A percentile compares a stretch with the other conserved stretches of the same genome.
Conservation (phyloP, 2,113 vertebrate genomes). For the Sturnus vulgaris region DNA sequence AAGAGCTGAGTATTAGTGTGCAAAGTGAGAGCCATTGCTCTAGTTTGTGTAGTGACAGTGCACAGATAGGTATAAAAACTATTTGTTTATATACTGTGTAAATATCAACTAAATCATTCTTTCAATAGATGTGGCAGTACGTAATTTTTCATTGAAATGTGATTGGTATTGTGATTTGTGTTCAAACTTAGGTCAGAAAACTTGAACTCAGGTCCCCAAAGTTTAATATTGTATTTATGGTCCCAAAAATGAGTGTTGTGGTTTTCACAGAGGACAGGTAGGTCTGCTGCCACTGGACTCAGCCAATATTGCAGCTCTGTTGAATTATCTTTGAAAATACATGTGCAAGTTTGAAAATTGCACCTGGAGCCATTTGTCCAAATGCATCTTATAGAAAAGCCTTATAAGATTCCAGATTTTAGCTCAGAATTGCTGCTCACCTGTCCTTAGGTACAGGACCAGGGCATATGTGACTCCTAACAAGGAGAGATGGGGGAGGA, state of each 20-base stretch:
- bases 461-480: rapidly evolving
- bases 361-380: background rate
- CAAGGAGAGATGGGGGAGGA: background rate
- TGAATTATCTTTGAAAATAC: background rate
- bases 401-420: rapidly evolving
- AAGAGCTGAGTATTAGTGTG: background rate
- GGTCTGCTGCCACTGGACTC: background rate
- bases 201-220: rapidly evolving
- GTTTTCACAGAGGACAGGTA: background rate
- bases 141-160: background rate
- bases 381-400: background rate
- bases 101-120: background rate
- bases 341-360: background rate
- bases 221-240: background rate
- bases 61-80: background rate
- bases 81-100: background rate
- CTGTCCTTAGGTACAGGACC: background rate
- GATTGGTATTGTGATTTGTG: background rate
- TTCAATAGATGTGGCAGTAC: background rate
- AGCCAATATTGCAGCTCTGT: background rate
- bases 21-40: background rate
- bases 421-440: background rate
- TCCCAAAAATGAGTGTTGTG: background rate
- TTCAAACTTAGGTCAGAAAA: background rate
- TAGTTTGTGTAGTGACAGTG: background rate